Evolutionary conservation across 2,113 vertebrate species (phyloP), one percentile per base, ranked within the genome.

Genomic region (Ivindomyrus marchei): DNA sequence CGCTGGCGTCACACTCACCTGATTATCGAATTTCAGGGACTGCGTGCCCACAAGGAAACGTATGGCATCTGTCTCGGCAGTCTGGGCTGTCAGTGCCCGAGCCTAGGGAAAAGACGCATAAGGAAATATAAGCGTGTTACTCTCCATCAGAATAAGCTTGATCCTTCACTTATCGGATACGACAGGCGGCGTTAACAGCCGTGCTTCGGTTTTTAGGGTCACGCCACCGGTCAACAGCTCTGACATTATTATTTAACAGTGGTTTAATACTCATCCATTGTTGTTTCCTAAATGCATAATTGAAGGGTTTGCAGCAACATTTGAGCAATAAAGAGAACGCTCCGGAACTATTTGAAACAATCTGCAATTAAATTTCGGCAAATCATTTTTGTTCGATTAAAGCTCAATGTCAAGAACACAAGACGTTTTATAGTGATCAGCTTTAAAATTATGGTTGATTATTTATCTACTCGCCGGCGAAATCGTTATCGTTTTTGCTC

Each of bases 31-130:
- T 94, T 98, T 99, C 27, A 99, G 96, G 77, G 98, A 99, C 93
- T 99, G 98, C 0, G 98, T 99, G 91, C 98, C 98, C 93, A 99
- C 98, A 80, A 99, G 95, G 94, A 99, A 99, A 85, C 98, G 97
- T 91, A 99, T 98, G 91, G 98, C 97, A 94, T 99, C 98, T 0
- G 98, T 99, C 94, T 99, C 98, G 88, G 98, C 98, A 47, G 97
- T 97, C 94, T 99, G 98, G 88, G 98, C 97, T n/a, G 98, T 97
- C 31, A 99, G 96, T 45, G 98, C 97, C 83, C 98, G 97, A 27
- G 98, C 98, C 98, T 99, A 31, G 93, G 10, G 53, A 24, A 90
- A 92, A 91, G 90, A 92, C 90, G 83, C 17, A 42, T 93, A 90
- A 91, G 66, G n/a, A 77, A 31, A n/a, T 89, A n/a, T 88, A 39